phyloP scores from a whole-genome alignment of 1,140 invertebrate genomes.

The Sinella curviseta region DNA sequence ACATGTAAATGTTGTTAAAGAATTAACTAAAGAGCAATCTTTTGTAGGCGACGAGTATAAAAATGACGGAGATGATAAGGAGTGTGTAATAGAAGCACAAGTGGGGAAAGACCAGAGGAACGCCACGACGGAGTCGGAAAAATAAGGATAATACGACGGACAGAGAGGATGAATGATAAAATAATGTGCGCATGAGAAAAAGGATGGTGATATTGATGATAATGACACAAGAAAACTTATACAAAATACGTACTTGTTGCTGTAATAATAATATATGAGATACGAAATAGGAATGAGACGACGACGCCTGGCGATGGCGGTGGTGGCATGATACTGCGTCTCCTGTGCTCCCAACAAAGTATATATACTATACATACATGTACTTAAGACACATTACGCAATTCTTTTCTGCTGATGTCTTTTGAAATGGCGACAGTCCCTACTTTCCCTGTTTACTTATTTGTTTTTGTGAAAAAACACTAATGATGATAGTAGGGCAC shows the following conservation, averaged over 20 bases:
- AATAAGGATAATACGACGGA: background rate
- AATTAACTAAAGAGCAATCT: background rate
- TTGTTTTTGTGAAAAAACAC: background rate
- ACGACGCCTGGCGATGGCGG: too few relatives aligned
- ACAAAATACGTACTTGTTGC: too few relatives aligned
- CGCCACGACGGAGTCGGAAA: background rate
- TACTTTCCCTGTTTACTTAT: slow-evolving; percentile 12
- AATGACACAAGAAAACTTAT: background rate
- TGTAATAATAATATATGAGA: too few relatives aligned
- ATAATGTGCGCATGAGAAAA: background rate
- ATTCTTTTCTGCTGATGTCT: background rate
- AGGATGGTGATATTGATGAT: background rate
- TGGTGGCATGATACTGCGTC: too few relatives aligned
- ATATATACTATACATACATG: too few relatives aligned
- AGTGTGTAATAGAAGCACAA: too few relatives aligned
- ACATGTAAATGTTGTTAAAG: background rate
- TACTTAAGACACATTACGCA: slow-evolving; percentile 13
- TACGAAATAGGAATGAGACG: too few relatives aligned
- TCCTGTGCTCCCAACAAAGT: too few relatives aligned
- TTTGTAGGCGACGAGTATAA: background rate
- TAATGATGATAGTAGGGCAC: slow-evolving; percentile 1
- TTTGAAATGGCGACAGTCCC: slow-evolving; percentile 7
- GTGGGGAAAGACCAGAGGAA: background rate
- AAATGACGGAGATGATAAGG: slow-evolving; percentile 7
- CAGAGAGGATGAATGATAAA: background rate